These are phyloP conservation scores for Choristoneura rosaceana DNA, from an alignment of 2,888 invertebrate genomes.

Conservation along the genomic window DNA sequence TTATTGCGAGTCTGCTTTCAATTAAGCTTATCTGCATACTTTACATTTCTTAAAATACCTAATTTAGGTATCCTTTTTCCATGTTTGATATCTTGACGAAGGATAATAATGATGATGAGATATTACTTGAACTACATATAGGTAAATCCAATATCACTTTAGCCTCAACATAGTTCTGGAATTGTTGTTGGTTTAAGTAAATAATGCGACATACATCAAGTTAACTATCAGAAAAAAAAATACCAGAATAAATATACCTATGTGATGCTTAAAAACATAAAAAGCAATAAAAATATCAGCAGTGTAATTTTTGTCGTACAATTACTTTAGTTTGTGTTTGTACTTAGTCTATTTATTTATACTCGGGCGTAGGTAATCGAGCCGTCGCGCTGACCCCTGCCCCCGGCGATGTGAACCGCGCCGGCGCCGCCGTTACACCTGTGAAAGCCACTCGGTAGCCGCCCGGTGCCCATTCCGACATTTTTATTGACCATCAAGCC, in stretches of 20 bases:
- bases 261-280: too few species aligned
- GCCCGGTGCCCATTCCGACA: slow-evolving; percentile 71
- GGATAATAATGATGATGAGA: not conserved
- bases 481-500: slow-evolving; percentile 80
- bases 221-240: too few species aligned
- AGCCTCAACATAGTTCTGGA: not conserved
- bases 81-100: slow-evolving; percentile 14
- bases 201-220: too few species aligned
- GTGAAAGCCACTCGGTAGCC: slow-evolving; percentile 77
- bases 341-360: slow-evolving; percentile 7
- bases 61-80: not conserved
- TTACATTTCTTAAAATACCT: slow-evolving; percentile 34
- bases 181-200: too few species aligned
- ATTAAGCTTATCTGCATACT: slow-evolving; percentile 48
- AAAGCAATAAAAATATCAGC: slow-evolving; percentile 10
- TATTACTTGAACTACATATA: not conserved
- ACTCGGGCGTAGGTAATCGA: slow-evolving; percentile 24
- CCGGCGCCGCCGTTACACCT: slow-evolving; percentile 62
- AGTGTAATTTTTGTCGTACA: slow-evolving; percentile 19
- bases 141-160: not conserved
- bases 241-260: too few species aligned
- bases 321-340: not conserved
- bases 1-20: slow-evolving; percentile 46
- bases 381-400: slow-evolving; percentile 30
- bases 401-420: slow-evolving; percentile 30